Conservation (phyloP, 1,140 invertebrate genomes). For the Drosophila lini region DNA sequence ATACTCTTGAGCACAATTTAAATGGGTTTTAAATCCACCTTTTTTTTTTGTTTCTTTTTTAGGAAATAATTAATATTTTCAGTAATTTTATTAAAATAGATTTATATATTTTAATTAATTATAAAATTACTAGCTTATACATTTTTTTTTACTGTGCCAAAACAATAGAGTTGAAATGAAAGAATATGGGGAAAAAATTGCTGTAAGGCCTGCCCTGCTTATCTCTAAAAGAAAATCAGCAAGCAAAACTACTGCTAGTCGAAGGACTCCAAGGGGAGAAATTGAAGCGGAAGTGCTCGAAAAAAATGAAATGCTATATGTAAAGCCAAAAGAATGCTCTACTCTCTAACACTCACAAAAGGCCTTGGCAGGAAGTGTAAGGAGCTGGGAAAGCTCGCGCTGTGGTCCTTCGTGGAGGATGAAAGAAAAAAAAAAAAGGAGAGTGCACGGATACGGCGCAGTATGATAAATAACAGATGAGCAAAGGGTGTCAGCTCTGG, state of each 20-base stretch:
- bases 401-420: conserved; percentile 22
- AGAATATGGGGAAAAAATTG: conserved; percentile 16
- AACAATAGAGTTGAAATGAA: conserved; percentile 13
- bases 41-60: no score
- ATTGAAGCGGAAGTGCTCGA: conserved; percentile 60
- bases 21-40: background rate
- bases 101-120: background rate
- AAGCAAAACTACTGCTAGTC: conserved; percentile 19
- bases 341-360: conserved; percentile 28
- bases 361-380: conserved; percentile 16
- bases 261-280: conserved; percentile 21
- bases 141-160: background rate
- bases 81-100: background rate
- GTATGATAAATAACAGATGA: conserved; percentile 81
- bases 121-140: background rate
- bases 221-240: conserved; percentile 64
- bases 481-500: conserved; percentile 65
- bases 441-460: conserved; percentile 26
- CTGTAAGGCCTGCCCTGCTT: conserved; percentile 46
- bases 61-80: no score
- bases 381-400: conserved; percentile 18
- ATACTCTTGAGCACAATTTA: background rate
- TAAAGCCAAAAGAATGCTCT: conserved; percentile 32
- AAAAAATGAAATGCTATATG: conserved; percentile 30
- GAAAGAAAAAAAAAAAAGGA: background rate